phyloP scores from a whole-genome alignment of 1,140 invertebrate species.

The Tenebrio molitor region DNA sequence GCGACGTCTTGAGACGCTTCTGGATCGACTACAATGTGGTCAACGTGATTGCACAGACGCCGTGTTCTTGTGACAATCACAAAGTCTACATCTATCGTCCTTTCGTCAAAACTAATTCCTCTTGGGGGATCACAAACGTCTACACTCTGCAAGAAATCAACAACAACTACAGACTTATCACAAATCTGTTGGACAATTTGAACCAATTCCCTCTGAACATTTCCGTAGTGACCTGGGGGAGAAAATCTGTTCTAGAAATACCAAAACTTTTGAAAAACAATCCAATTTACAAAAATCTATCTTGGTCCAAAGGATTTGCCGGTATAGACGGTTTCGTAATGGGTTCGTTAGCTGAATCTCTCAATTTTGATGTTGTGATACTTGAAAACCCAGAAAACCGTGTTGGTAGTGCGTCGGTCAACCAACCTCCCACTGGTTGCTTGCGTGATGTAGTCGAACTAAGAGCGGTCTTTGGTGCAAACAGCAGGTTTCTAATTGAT shows the following conservation, averaged over 20 bases:
- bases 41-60: neutral
- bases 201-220: constrained; percentile 5
- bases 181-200: neutral
- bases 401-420: constrained; percentile 59
- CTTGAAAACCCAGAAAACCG: constrained; percentile 54
- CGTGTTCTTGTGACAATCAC: neutral
- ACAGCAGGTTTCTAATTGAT: constrained; percentile 63
- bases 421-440: constrained; percentile 62
- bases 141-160: neutral
- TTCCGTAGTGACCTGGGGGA: neutral
- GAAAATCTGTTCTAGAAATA: neutral
- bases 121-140: neutral
- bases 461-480: constrained; percentile 63
- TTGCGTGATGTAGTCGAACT: constrained; percentile 63
- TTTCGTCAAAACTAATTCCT: neutral
- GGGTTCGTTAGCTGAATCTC: constrained; percentile 55
- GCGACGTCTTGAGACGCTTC: neutral
- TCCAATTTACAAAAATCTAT: constrained; percentile 42
- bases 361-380: constrained; percentile 64
- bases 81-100: constrained; percentile 7
- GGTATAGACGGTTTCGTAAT: constrained; percentile 63
- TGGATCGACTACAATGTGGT: neutral
- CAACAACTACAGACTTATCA: neutral
- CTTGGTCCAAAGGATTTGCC: constrained; percentile 42
- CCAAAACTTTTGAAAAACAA: constrained; percentile 23